Conservation (phyloP, 2,797 vertebrate species). For the Schizopygopsis pylzovi region DNA sequence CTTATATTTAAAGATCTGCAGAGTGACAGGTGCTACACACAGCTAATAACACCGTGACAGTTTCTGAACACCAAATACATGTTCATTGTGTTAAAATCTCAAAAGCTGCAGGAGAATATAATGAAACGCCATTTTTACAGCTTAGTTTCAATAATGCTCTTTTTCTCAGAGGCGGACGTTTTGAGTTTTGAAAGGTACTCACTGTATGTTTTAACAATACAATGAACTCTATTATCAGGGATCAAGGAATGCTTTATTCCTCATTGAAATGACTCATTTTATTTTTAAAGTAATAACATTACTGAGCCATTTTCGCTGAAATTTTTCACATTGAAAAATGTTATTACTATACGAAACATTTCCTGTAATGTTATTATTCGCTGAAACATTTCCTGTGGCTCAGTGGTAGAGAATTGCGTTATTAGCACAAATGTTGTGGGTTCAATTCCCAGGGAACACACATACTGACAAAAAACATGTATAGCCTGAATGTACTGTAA, state of each 20-base stretch:
- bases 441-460: no score
- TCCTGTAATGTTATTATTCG: no score
- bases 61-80: background rate
- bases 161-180: background rate
- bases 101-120: background rate
- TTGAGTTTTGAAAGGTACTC: background rate
- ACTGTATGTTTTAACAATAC: background rate
- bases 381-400: no score
- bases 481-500: no score
- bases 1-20: background rate
- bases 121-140: background rate
- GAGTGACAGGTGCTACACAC: background rate
- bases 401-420: no score
- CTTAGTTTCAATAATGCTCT: background rate
- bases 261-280: background rate
- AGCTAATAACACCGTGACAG: background rate
- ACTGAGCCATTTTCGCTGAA: background rate
- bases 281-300: background rate
- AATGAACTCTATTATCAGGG: background rate
- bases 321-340: no score
- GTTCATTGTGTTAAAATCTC: background rate
- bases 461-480: no score
- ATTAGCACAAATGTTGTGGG: no score
- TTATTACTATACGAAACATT: no score
- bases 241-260: slow-evolving; percentile 6